phyloP scores from a whole-genome alignment of 2,888 invertebrate species.

The Cantharis lateralis region DNA sequence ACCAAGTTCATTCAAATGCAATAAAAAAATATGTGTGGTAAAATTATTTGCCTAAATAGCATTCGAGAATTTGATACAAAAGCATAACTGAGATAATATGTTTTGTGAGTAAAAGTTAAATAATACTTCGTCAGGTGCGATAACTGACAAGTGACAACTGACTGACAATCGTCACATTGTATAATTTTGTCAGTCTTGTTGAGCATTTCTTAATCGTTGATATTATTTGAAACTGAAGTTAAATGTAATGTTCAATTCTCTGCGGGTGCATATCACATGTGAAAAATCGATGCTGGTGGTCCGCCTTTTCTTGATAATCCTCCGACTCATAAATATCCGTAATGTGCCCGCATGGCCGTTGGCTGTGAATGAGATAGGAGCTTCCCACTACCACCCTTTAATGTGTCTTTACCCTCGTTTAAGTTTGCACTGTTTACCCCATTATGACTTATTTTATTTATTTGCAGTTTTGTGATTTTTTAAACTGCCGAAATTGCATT shows the following conservation, averaged over 20 bases:
- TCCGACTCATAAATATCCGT: conserved; percentile 54
- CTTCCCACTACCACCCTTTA: conserved; percentile 34
- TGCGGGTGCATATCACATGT: conserved; percentile 44
- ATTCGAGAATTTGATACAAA: neutral
- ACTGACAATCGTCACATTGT: neutral
- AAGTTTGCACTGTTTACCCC: conserved; percentile 37
- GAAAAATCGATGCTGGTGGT: conserved; percentile 55
- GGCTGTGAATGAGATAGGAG: conserved; percentile 56
- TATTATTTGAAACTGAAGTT: conserved; percentile 18
- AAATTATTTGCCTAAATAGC: neutral
- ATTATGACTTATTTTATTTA: conserved; percentile 32
- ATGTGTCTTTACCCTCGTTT: conserved; percentile 33
- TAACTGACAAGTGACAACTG: neutral
- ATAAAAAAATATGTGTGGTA: too few relatives aligned
- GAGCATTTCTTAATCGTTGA: conserved; percentile 10
- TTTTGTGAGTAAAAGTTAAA: neutral
- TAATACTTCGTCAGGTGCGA: neutral
- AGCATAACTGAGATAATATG: neutral
- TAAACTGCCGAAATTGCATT: conserved; percentile 5
- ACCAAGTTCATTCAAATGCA: neutral
- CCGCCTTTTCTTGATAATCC: conserved; percentile 56
- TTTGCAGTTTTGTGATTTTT: neutral
- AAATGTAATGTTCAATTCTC: conserved; percentile 33
- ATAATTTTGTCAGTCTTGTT: neutral
- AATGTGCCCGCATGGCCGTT: conserved; percentile 55